Evolutionary conservation across 2,113 vertebrate species (phyloP).

Genomic region (Oenanthe oenanthe): DNA sequence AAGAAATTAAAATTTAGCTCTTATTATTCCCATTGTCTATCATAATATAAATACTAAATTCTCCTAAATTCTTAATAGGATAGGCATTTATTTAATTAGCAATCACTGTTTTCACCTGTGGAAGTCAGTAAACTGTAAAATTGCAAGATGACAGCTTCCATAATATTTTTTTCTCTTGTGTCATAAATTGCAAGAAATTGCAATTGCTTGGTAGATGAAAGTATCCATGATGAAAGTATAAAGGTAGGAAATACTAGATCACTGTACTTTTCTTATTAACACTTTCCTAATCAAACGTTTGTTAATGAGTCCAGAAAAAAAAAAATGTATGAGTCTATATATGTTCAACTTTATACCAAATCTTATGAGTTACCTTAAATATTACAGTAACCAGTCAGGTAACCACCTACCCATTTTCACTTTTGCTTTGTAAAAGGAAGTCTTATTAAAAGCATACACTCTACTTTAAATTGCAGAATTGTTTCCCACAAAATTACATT

Average conservation of each 20-base stretch:
- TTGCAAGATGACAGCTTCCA: not conserved
- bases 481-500: not conserved
- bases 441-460: not conserved
- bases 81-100: not conserved
- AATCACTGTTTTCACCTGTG: not conserved
- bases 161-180: not conserved
- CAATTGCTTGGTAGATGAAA: not conserved
- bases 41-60: not conserved
- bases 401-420: slow-evolving; percentile 1
- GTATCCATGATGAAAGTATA: not conserved
- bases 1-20: not conserved
- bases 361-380: not conserved
- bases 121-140: not conserved
- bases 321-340: not conserved
- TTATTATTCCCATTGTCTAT: not conserved
- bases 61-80: not conserved
- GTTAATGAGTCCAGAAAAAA: not conserved
- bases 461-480: not conserved
- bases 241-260: not conserved
- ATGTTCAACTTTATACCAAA: slow-evolving; percentile 37
- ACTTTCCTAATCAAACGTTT: not conserved
- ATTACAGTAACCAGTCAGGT: not conserved
- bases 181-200: not conserved
- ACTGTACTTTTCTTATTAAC: slow-evolving; percentile 22
- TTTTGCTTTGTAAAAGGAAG: slow-evolving; percentile 21